phyloP scores from a whole-genome alignment of 1,140 invertebrate genomes.

The Contarinia nasturtii region DNA sequence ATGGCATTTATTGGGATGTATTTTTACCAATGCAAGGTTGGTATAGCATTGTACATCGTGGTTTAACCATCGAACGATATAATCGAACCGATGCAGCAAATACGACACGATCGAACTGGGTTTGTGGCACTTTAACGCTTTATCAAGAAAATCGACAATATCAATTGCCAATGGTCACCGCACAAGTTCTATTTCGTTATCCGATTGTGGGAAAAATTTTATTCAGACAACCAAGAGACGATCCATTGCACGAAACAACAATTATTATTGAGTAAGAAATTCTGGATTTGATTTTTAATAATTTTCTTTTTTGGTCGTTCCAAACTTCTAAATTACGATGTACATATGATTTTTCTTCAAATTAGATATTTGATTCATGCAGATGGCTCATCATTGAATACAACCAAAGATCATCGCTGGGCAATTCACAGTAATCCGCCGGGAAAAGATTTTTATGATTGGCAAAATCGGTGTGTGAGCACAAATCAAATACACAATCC shows the following conservation, averaged over 20 bases:
- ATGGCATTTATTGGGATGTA: constrained; percentile 58
- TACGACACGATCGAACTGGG: constrained; percentile 33
- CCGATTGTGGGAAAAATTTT: constrained; percentile 73
- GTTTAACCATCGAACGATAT: constrained; percentile 65
- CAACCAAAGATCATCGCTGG: constrained; percentile 56
- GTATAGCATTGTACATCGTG: constrained; percentile 60
- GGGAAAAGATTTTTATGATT: constrained; percentile 80
- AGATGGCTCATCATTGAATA: constrained; percentile 64
- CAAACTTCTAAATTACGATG: too few species aligned
- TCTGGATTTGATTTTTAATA: too few species aligned
- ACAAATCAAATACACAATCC: constrained; percentile 67
- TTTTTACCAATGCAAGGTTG: constrained; percentile 69
- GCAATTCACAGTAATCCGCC: constrained; percentile 37
- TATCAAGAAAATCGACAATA: constrained; percentile 44
- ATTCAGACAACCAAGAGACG: constrained; percentile 61
- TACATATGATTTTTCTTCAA: too few species aligned
- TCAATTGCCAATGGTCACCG: constrained; percentile 50
- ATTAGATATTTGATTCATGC: constrained; percentile 54
- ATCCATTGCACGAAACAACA: constrained; percentile 65
- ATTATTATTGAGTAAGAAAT: constrained; percentile 28
- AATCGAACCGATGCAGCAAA: constrained; percentile 23
- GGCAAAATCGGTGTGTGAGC: constrained; percentile 66
- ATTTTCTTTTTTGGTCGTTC: too few species aligned
- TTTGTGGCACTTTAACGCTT: constrained; percentile 42
- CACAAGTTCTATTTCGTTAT: constrained; percentile 58